Evolutionary conservation across 2,888 invertebrate genomes (phyloP).

Genomic region (Hydraecia micacea): DNA sequence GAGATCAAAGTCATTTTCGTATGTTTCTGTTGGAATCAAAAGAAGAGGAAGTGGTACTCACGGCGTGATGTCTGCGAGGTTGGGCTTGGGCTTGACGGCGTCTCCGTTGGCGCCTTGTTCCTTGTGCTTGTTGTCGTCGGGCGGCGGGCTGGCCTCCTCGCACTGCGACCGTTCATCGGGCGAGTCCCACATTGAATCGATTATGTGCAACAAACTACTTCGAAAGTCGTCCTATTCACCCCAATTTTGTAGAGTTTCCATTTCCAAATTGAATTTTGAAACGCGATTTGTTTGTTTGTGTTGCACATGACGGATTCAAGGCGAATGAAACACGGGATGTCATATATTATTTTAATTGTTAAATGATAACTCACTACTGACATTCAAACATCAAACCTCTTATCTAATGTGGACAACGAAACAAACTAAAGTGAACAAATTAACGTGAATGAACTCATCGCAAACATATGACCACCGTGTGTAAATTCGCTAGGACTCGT

Average conservation of each 20-base stretch:
- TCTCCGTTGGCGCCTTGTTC: slow-evolving; percentile 83
- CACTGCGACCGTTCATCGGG: slow-evolving; percentile 90
- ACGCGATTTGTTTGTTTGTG: slow-evolving; percentile 81
- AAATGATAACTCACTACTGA: slow-evolving; percentile 87
- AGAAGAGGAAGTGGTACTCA: slow-evolving; percentile 79
- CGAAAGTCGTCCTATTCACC: slow-evolving; percentile 89
- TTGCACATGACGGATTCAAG: slow-evolving; percentile 91
- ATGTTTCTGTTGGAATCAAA: slow-evolving; percentile 5
- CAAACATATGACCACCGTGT: slow-evolving; percentile 91
- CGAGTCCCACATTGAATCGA: slow-evolving; percentile 91
- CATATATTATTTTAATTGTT: slow-evolving; percentile 90
- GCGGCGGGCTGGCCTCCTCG: slow-evolving; percentile 83
- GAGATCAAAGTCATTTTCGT: background rate
- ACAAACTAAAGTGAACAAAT: slow-evolving; percentile 87
- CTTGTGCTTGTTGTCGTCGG: slow-evolving; percentile 80
- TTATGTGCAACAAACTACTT: slow-evolving; percentile 91
- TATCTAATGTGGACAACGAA: slow-evolving; percentile 84
- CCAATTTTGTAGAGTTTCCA: slow-evolving; percentile 74
- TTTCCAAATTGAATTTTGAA: slow-evolving; percentile 78
- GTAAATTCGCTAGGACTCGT: slow-evolving; percentile 89
- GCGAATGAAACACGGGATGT: slow-evolving; percentile 91
- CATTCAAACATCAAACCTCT: slow-evolving; percentile 88
- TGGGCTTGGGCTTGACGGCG: slow-evolving; percentile 87
- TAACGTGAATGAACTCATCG: slow-evolving; percentile 86
- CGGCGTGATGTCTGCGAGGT: slow-evolving; percentile 91